Evolutionary conservation across 2,888 invertebrate genomes (phyloP), one percentile per base, ranked within the genome.

Genomic region (Drosophila multiciliata): DNA sequence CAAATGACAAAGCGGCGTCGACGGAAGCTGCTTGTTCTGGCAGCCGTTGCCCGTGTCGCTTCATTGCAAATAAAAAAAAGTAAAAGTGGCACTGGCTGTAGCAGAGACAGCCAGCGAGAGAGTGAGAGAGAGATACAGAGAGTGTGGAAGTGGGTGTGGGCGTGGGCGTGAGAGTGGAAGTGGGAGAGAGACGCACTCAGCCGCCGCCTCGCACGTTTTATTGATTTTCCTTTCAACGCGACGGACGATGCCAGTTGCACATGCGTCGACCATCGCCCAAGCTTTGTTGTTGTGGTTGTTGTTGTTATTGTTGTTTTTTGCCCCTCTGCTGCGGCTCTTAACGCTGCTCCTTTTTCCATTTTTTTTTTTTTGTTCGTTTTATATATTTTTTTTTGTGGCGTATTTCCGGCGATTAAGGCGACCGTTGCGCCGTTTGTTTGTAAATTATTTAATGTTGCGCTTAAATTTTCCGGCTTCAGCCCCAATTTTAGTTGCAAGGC

Each of bases 371-470:
- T 50, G 62, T 20, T 53, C 26, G 29, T 17, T 52, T 53, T 53
- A 42, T 42, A 54, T 59, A 50, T 65, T 54, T 63, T 75, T 45
- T 49, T 53, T 55, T 61, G 58, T 54, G 54, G 78, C 74, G 83
- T 75, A 81, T 80, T 89, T 87, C 88, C 87, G 87, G 90, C 89
- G 88, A 89, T 87, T 87, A 87, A 87, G 88, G 73, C 86, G 66
- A 74, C 59, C 63, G 86, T 74, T 81, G 80, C 86, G 86, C 78
- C 82, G 86, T 89, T 90, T 89, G 89, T 89, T 89, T 89, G 90
- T 90, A 85, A 89, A 89, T 89, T 90, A 89, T 90, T 89, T 89
- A 89, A 89, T 89, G 90, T 81, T 85, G 74, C 87, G 90, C 87
- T 87, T 90, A 84, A 88, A 89, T 90, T 90, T 90, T 90, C 90